Conservation (phyloP, 2,888 invertebrate species). For the Hypena proboscidalis region DNA sequence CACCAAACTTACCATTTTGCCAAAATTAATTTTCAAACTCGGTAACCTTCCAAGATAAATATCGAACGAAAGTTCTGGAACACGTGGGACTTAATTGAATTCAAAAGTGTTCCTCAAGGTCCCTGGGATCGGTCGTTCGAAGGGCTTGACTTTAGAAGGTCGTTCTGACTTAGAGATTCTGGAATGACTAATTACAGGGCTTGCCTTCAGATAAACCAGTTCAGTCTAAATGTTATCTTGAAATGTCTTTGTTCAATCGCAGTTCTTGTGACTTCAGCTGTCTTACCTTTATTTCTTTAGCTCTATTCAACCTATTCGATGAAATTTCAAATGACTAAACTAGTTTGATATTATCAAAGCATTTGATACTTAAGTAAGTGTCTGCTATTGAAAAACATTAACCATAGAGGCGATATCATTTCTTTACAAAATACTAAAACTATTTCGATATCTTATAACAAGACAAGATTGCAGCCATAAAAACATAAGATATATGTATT, state of each 20-base stretch:
- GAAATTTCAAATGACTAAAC: too few relatives aligned
- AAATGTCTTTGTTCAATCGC: conserved; percentile 18
- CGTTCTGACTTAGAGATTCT: conserved; percentile 43
- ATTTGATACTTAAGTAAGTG: too few relatives aligned
- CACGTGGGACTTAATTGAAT: conserved; percentile 24
- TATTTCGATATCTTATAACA: background rate
- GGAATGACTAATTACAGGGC: conserved; percentile 45
- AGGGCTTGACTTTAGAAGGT: conserved; percentile 56
- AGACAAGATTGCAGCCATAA: too few relatives aligned
- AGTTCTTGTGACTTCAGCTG: background rate
- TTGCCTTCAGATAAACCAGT: conserved; percentile 38
- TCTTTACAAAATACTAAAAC: too few relatives aligned
- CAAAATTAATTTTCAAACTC: background rate
- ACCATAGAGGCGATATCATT: too few relatives aligned
- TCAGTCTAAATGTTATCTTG: conserved; percentile 23
- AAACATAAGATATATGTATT: too few relatives aligned
- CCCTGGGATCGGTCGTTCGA: conserved; percentile 47
- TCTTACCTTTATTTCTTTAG: background rate
- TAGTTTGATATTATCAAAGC: too few relatives aligned
- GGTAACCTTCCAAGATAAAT: conserved; percentile 13
- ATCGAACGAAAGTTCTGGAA: conserved; percentile 9
- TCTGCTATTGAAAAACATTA: too few relatives aligned
- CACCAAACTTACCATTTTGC: too few relatives aligned
- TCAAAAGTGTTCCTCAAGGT: conserved; percentile 44
- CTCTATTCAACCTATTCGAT: background rate